These are phyloP conservation scores for Leistus spinibarbis DNA, from an alignment of 2,888 invertebrate species.

Conservation along the genomic window DNA sequence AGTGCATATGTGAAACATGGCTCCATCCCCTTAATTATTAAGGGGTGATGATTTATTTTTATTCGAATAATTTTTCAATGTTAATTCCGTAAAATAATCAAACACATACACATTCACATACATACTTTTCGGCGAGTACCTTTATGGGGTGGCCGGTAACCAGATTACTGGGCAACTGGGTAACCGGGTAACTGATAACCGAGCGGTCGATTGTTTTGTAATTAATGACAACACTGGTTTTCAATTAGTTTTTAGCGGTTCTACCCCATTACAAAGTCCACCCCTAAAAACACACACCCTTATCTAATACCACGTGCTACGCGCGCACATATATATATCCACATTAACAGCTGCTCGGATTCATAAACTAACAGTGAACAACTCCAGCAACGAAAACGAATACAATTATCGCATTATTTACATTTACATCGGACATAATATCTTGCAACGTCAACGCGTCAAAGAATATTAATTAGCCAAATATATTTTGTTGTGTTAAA, in stretches of 20 bases:
- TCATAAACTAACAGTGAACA: not conserved
- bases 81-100: not conserved
- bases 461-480: too few species aligned
- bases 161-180: not conserved
- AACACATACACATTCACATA: not conserved
- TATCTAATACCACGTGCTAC: not conserved
- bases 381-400: too few species aligned
- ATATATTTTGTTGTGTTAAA: too few species aligned
- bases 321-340: too few species aligned
- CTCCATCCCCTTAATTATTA: too few species aligned
- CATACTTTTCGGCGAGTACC: not conserved
- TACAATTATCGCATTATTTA: not conserved
- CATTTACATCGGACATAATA: too few species aligned
- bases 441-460: too few species aligned
- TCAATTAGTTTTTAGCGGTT: constrained; percentile 12
- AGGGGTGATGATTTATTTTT: too few species aligned
- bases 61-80: too few species aligned
- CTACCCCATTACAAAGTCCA: not conserved
- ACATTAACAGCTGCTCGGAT: not conserved
- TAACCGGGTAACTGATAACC: not conserved
- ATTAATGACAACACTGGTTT: constrained; percentile 13
- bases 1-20: too few species aligned
- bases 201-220: constrained; percentile 12
- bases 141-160: not conserved
- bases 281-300: not conserved